Conservation (phyloP, 2,113 vertebrate genomes). For the Aspiorhynchus laticeps region DNA sequence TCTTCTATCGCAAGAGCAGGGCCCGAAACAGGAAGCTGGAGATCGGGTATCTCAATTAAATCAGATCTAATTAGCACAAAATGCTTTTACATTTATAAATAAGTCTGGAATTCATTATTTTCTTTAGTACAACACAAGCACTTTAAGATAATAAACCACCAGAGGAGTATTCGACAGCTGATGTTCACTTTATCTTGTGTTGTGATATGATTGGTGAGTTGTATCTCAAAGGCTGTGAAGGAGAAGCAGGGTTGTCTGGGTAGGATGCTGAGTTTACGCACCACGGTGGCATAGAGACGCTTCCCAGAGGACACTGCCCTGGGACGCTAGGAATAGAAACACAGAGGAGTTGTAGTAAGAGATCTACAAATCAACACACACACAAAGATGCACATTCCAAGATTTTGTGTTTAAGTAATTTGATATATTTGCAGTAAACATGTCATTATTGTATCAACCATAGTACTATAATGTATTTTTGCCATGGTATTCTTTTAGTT, state of each 20-base stretch:
- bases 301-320: conserved; percentile 19
- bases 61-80: conserved; percentile 63
- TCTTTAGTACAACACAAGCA: neutral
- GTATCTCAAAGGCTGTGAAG: conserved; percentile 71
- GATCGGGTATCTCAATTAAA: conserved; percentile 59
- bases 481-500: neutral
- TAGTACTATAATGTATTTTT: neutral
- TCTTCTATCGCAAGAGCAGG: conserved; percentile 56
- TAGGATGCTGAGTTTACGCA: conserved; percentile 65
- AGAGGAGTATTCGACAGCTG: neutral
- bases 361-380: neutral
- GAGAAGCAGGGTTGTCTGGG: conserved; percentile 57
- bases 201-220: neutral
- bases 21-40: conserved; percentile 52
- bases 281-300: conserved; percentile 57
- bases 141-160: neutral
- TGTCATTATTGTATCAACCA: too few species aligned
- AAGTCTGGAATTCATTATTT: conserved; percentile 44
- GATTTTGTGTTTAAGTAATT: neutral
- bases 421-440: too few species aligned
- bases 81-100: conserved; percentile 54
- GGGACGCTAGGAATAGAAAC: conserved; percentile 52
- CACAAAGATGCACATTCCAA: neutral
- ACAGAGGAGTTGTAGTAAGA: conserved; percentile 31
- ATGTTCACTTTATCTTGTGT: conserved; percentile 1